These are phyloP conservation scores for Ciconia stormi DNA, from an alignment of 2,113 vertebrate genomes.

Conservation along the genomic window DNA sequence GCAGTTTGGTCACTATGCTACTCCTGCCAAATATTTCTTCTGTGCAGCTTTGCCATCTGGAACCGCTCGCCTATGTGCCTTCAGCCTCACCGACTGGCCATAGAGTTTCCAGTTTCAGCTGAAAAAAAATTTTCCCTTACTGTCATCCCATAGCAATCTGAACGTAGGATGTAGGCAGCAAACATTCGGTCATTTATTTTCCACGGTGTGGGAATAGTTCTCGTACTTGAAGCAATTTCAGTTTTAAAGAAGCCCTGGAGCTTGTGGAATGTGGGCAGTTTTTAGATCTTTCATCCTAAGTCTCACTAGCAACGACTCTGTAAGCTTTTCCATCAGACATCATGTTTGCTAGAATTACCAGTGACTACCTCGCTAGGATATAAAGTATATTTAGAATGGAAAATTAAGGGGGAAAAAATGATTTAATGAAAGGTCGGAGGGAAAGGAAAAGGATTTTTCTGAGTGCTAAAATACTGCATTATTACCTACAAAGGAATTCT, in stretches of 20 bases:
- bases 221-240: not conserved
- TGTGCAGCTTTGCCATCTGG: not conserved
- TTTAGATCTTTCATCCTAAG: not conserved
- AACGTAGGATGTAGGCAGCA: not conserved
- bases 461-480: not conserved
- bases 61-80: not conserved
- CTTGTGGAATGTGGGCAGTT: not conserved
- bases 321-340: not conserved
- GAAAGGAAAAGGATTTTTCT: not conserved
- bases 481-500: constrained; percentile 22
- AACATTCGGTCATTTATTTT: not conserved
- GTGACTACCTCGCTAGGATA: not conserved
- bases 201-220: not conserved
- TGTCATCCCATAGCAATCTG: not conserved
- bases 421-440: not conserved
- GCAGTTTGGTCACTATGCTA: not conserved
- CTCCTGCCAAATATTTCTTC: not conserved
- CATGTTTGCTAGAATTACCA: not conserved
- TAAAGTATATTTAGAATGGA: not conserved
- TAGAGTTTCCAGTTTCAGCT: not conserved
- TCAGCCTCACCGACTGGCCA: not conserved
- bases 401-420: not conserved
- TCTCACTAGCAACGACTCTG: not conserved
- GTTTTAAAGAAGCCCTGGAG: not conserved
- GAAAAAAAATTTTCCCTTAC: not conserved